These are phyloP conservation scores for Tenualosa ilisha DNA, from an alignment of 2,797 vertebrate genomes.

Conservation along the genomic window DNA sequence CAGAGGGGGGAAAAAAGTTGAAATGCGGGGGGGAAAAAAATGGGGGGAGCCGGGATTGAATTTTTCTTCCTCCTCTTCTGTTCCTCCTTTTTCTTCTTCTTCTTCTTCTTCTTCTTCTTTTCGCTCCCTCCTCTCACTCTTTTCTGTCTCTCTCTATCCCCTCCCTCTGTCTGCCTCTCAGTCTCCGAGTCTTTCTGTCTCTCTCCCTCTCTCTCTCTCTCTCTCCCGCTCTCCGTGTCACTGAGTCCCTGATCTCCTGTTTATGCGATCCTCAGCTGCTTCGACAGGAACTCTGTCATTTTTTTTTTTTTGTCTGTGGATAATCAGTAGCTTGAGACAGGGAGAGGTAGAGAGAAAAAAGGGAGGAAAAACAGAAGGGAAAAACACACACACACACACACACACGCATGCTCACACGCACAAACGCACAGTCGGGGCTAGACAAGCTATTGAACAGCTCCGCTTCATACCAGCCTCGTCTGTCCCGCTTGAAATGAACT, in stretches of 20 bases:
- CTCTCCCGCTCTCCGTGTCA: conserved; percentile 28
- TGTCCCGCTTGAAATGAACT: conserved; percentile 79
- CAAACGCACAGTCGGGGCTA: conserved; percentile 45
- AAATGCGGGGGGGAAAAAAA: neutral
- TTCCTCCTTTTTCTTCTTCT: too few relatives aligned
- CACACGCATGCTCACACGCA: conserved; percentile 15
- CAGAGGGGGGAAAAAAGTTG: neutral
- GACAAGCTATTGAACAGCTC: conserved; percentile 64
- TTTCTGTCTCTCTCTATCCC: neutral
- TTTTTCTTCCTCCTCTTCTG: neutral
- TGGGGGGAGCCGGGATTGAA: neutral
- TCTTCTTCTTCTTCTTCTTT: neutral
- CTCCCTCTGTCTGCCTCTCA: neutral
- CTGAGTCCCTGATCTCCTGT: conserved; percentile 35
- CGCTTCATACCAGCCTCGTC: conserved; percentile 71
- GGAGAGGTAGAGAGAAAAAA: conserved; percentile 15
- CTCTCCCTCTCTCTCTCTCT: conserved; percentile 17
- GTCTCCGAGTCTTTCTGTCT: neutral
- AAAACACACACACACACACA: neutral
- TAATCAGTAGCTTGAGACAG: conserved; percentile 49
- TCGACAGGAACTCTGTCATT: conserved; percentile 53
- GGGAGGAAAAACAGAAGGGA: neutral
- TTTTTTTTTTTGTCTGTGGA: conserved; percentile 59
- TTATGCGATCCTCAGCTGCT: conserved; percentile 54
- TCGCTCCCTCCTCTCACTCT: neutral